These are phyloP conservation scores for Chaenocephalus aceratus DNA, from an alignment of 2,113 vertebrate species.

Conservation along the genomic window DNA sequence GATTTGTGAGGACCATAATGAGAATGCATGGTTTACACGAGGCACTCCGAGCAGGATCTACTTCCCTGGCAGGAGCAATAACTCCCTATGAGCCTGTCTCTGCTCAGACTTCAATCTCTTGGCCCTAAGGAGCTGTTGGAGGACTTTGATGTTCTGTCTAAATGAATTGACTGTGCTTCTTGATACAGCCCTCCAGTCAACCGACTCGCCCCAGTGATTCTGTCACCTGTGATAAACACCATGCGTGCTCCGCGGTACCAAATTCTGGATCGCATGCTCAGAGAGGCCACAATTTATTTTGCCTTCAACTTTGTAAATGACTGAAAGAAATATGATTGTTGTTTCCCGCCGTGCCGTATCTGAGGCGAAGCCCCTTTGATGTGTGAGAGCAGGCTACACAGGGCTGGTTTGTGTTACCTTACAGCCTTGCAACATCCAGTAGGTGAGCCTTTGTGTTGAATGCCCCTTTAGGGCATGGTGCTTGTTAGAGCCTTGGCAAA, in stretches of 20 bases:
- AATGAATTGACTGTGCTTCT: conserved; percentile 80
- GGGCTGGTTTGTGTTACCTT: conserved; percentile 70
- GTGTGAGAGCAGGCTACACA: conserved; percentile 47
- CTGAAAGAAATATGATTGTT: conserved; percentile 51
- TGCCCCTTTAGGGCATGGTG: conserved; percentile 67
- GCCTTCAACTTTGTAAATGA: conserved; percentile 61
- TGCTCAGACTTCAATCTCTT: conserved; percentile 76
- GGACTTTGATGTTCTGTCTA: conserved; percentile 82
- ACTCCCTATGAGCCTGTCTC: conserved; percentile 71
- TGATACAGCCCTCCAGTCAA: conserved; percentile 71
- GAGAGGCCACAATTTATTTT: conserved; percentile 27
- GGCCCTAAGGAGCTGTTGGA: conserved; percentile 77
- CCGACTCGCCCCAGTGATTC: conserved; percentile 53
- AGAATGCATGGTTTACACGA: conserved; percentile 73
- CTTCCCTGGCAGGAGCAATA: conserved; percentile 69
- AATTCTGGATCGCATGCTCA: conserved; percentile 55
- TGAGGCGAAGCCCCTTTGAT: conserved; percentile 68
- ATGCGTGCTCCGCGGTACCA: conserved; percentile 28
- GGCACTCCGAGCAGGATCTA: conserved; percentile 62
- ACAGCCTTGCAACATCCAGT: conserved; percentile 63
- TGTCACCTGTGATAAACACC: conserved; percentile 77
- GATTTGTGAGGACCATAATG: conserved; percentile 75
- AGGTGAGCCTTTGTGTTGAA: conserved; percentile 69
- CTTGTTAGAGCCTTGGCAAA: conserved; percentile 71
- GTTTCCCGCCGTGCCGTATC: conserved; percentile 42